Base-by-base conservation (phyloP, 1,140 invertebrate species). In the Zaprionus taronus region DNA sequence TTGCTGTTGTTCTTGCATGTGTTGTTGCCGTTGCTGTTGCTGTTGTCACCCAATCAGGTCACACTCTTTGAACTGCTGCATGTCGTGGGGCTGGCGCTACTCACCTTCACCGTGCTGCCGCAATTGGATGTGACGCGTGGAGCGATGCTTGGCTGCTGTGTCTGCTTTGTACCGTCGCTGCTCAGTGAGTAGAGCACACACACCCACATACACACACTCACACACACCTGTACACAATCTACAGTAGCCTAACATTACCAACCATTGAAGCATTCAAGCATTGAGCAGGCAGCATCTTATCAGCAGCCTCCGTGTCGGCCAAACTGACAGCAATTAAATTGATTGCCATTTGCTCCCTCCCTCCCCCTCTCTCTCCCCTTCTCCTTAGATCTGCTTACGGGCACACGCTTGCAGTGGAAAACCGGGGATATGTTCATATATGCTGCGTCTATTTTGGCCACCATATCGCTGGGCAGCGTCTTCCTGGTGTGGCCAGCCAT, bases 61-160 rank as follows among this genome's bases (percentile, higher is more conserved):
- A 77, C 96, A 72, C 77, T 97, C 31, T 96, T 98, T 85, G 98
- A 99, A 94, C 96, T 97, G 1, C 94, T 97, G 20, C 97, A 99
- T 91, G 96, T 97, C 1, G 94, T 98, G 51, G 98, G 98, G 4
- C 86, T 99, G 72, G 96, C 96, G n/a, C 91, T 99, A 26, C 93
- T 99, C 79, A 95, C 98, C 58, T 98, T 98, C 86, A 95, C 95
- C 47, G 95, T 99, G 55, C 94, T 99, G 2, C 98, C 98, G 0
- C 95, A 97, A 79, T 89, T 99, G 63, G 97, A 99, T 93, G 97
- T 97, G 49, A 95, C 98, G 44, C 97, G 97, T 93, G 97, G 97
- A 4, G 96, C 97, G 11, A 98, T 99, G 96, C 93, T 99, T 22
- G 97, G 98, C 15, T 98, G 98, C 93, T 98, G 97, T 83, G 95